These are phyloP conservation scores for Paracentrotus lividus DNA, from an alignment of 53 echinoderm and acorn worm species.

Conservation along the genomic window DNA sequence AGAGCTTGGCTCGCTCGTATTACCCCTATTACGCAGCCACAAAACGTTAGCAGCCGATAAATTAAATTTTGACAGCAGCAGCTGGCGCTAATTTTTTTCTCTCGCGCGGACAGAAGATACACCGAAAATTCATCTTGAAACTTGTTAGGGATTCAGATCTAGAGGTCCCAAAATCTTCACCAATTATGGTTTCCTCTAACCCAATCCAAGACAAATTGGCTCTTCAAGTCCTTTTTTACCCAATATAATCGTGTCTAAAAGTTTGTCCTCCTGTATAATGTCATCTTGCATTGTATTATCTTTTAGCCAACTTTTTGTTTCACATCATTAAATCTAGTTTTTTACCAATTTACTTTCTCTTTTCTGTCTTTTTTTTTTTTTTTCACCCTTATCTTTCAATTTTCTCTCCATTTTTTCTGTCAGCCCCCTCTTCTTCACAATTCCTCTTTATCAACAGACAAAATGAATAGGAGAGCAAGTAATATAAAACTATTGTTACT, in stretches of 20 bases:
- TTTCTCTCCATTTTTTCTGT: not conserved
- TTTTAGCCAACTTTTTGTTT: no score
- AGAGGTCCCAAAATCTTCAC: no score
- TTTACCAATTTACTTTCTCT: not conserved
- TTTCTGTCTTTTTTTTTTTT: not conserved
- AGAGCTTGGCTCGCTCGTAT: not conserved
- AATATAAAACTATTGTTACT: not conserved
- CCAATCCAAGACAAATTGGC: no score
- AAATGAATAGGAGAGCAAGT: no score
- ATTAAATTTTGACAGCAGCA: not conserved
- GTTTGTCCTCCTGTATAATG: no score
- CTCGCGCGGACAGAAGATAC: not conserved
- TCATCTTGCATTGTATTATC: no score
- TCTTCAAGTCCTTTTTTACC: no score
- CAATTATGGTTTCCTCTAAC: no score
- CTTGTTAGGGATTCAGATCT: no score
- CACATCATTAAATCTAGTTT: no score
- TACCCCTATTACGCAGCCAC: not conserved
- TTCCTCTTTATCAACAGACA: not conserved
- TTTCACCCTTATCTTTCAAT: not conserved
- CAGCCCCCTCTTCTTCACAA: not conserved
- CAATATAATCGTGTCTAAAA: no score
- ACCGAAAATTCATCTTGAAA: no score
- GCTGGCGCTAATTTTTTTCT: conserved; percentile 23
- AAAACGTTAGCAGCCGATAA: conserved; percentile 14